Percentiles rank a stretch among this genome's conserved stretches.
These are phyloP conservation scores for human (Homo sapiens) DNA, from an alignment of 2,113 vertebrate genomes.

Conservation along the genomic window DNA sequence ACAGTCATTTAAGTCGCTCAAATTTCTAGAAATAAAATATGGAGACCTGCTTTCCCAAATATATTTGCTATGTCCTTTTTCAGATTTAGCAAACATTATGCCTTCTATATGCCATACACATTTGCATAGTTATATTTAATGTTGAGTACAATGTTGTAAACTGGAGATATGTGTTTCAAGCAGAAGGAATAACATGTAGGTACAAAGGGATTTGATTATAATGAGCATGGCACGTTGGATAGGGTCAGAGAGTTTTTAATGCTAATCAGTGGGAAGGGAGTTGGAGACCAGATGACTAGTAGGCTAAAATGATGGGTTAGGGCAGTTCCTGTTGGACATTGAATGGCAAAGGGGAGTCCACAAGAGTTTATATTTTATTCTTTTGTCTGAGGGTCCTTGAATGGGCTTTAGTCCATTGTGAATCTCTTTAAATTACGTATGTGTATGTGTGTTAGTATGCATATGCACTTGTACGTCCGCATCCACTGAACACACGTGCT, in stretches of 20 bases:
- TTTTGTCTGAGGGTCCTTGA: background rate
- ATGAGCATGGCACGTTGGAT: background rate
- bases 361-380: background rate
- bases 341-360: background rate
- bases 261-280: background rate
- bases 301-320: background rate
- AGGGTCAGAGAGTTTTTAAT: background rate
- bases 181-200: background rate
- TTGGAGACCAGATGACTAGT: background rate
- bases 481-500: background rate
- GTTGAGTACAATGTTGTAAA: background rate
- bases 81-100: background rate
- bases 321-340: background rate
- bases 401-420: background rate
- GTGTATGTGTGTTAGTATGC: background rate
- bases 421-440: background rate
- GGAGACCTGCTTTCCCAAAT: background rate
- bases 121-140: background rate
- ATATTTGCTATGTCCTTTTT: background rate
- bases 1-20: background rate
- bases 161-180: background rate
- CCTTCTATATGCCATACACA: background rate
- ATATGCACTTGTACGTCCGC: background rate
- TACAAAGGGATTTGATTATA: background rate
- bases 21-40: slow-evolving; percentile 28